A percentile compares a stretch with the other conserved stretches of the same genome.
Evolutionary conservation across 1,140 invertebrate species (phyloP).

Genomic region (Panonychus citri): DNA sequence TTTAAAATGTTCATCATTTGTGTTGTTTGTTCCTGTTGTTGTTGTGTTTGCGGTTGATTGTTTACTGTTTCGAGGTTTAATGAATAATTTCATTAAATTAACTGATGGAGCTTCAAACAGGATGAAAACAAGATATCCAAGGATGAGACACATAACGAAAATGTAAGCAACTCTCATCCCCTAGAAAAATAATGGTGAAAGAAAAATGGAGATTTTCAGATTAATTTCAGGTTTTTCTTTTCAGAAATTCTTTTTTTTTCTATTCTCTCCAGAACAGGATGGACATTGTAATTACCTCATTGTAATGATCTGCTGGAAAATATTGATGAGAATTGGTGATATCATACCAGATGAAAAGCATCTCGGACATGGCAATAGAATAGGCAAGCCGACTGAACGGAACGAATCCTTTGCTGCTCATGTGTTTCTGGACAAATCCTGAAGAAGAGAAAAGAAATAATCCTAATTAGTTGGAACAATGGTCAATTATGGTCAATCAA

Average conservation of each 20-base stretch:
- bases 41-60: too few species aligned
- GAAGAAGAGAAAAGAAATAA: background rate
- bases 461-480: too few species aligned
- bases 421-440: background rate
- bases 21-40: too few species aligned
- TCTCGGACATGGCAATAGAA: slow-evolving; percentile 5
- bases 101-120: background rate
- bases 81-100: background rate
- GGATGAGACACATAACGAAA: background rate
- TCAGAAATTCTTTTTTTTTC: too few species aligned
- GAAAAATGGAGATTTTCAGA: background rate
- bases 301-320: slow-evolving; percentile 3
- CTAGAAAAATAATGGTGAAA: background rate
- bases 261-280: too few species aligned
- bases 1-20: too few species aligned
- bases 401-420: slow-evolving; percentile 4
- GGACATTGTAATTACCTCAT: slow-evolving; percentile 2
- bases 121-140: background rate
- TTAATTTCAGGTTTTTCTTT: too few species aligned
- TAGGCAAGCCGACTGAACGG: slow-evolving; percentile 4
- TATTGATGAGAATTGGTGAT: background rate
- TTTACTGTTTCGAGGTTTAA: background rate
- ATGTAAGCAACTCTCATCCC: background rate
- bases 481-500: too few species aligned
- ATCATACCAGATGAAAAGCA: slow-evolving; percentile 7